A percentile compares a stretch with the other conserved stretches of the same genome.
Conservation (phyloP, 2,797 vertebrate species). For the Vireo griseus region DNA sequence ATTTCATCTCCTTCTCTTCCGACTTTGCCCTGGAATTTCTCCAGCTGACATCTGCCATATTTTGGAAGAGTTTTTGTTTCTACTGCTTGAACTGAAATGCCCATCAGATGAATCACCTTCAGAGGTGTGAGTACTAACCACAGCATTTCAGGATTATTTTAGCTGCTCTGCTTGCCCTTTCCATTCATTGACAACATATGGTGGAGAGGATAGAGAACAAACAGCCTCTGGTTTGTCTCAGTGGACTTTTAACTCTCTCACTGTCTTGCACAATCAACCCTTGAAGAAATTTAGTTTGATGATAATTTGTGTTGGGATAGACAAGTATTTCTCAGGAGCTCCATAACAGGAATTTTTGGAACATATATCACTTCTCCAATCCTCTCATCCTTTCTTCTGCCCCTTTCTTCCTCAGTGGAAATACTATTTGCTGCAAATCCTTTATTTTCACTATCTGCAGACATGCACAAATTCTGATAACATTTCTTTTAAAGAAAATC, state of each 20-base stretch:
- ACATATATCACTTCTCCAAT: background rate
- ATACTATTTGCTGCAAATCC: background rate
- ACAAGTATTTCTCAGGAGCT: background rate
- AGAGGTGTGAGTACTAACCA: background rate
- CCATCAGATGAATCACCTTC: background rate
- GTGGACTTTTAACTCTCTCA: background rate
- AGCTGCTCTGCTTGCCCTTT: background rate
- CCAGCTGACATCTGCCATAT: background rate
- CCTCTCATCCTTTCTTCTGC: background rate
- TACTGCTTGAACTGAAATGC: background rate
- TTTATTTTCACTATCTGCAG: background rate
- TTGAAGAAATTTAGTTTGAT: background rate
- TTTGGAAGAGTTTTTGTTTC: background rate
- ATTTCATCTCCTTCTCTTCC: background rate
- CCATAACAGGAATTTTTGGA: background rate
- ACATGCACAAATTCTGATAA: background rate
- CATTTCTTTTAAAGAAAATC: background rate
- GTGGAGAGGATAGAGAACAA: background rate
- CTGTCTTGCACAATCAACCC: background rate
- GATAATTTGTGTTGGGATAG: background rate
- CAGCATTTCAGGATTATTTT: background rate
- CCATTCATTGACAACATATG: background rate
- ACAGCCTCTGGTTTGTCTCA: background rate
- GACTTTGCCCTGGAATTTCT: background rate
- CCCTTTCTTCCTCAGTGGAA: background rate